Evolutionary conservation across 2,888 invertebrate species (phyloP), one percentile per base, ranked within the genome.

Genomic region (Drosophila nigricruria): DNA sequence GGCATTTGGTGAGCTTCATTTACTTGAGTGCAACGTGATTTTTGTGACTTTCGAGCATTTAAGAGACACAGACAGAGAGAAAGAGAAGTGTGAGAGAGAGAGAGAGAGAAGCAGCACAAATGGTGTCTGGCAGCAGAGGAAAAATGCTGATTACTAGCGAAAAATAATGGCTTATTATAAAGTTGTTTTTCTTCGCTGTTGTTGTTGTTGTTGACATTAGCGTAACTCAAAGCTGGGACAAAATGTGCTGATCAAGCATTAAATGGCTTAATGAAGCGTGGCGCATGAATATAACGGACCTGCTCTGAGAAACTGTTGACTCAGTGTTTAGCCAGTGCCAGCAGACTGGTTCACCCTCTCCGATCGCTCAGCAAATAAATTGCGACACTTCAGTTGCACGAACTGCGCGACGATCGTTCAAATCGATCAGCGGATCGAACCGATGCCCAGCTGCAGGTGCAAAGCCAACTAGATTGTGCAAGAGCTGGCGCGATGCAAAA

Each of bases 191-290:
- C 20, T 50, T 73, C n/a, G 56, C 2, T 9, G 25, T 43, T 32
- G 25, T 5, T 34, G 50, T 53, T 63, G 58, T 54, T 74, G 53
- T 63, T 59, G 63, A 36, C 73, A 54, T 68, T 67, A 70, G 54
- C 50, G 88, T 82, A 88, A 88, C 73, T 73, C 67, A 75, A 88
- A 78, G 65, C 78, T 60, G 43, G 42, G 65, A 23, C 67, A 34
- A 79, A 81, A 73, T 72, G 65, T 73, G 84, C 89, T 84, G 84
- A 87, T 84, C 74, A 73, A 72, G 84, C 87, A 82, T 72, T 61
- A 84, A 88, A 76, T 68, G 86, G 84, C 65, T 60, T 73, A 81
- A 87, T 84, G 70, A 78, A 83, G 87, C 87, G 84, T 86, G 84
- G 89, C 73, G 52, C 58, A 83, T 77, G 77, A 59, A 80, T 69